phyloP scores from a whole-genome alignment of 2,797 vertebrate genomes.

The Fratercula arctica region DNA sequence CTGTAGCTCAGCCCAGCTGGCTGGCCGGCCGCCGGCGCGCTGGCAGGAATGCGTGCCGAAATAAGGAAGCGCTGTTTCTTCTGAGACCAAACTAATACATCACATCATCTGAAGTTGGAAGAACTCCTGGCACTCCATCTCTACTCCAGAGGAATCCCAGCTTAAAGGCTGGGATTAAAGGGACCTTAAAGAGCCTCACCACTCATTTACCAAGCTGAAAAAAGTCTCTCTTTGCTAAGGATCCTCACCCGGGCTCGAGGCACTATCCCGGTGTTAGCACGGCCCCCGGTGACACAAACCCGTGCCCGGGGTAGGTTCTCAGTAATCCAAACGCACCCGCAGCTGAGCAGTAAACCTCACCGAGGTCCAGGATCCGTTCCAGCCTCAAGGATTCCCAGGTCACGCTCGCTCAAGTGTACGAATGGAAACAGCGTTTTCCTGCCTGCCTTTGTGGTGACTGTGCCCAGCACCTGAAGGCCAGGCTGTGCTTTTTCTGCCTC shows the following conservation, averaged over 20 bases:
- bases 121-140: background rate
- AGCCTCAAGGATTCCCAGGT: background rate
- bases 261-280: background rate
- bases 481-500: constrained; percentile 60
- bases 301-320: fast-evolving
- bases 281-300: background rate
- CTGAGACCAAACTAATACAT: constrained; percentile 52
- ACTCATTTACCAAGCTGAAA: background rate
- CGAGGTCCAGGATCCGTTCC: background rate
- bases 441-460: constrained; percentile 1
- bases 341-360: background rate
- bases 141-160: background rate
- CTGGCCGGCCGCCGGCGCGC: fast-evolving
- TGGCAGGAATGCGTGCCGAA: background rate
- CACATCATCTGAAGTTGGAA: constrained; percentile 13
- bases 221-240: background rate
- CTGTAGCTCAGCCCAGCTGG: background rate
- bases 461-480: constrained; percentile 60
- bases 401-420: background rate
- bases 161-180: background rate
- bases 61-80: constrained; percentile 60
- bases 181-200: background rate
- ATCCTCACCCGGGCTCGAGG: background rate
- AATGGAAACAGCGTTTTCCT: background rate
- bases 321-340: fast-evolving